These are phyloP conservation scores for Vultur gryphus DNA, from an alignment of 2,797 vertebrate species.

Conservation along the genomic window DNA sequence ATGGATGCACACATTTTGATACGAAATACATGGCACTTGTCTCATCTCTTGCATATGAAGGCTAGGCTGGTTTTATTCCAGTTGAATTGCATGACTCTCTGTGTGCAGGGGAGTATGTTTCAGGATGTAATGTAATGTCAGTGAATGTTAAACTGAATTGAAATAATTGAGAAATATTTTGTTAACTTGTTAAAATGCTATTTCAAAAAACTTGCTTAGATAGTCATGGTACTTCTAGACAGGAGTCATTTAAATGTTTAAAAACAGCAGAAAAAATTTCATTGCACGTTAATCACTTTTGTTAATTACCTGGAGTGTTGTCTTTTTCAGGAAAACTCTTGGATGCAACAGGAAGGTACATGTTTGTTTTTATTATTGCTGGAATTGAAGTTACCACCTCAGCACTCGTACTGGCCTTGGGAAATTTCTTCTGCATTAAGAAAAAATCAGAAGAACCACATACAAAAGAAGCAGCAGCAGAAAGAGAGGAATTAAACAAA, in stretches of 20 bases:
- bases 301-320: background rate
- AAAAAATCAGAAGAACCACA: slow-evolving; percentile 63
- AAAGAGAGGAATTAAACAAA: slow-evolving; percentile 73
- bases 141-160: background rate
- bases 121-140: background rate
- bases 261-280: background rate
- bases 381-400: slow-evolving; percentile 86
- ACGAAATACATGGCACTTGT: background rate
- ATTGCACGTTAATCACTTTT: background rate
- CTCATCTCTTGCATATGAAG: background rate
- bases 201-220: background rate
- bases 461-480: slow-evolving; percentile 66
- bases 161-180: background rate
- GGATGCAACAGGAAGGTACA: slow-evolving; percentile 84
- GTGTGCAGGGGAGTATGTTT: background rate
- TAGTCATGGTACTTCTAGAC: background rate
- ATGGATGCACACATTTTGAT: background rate
- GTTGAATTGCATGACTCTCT: background rate
- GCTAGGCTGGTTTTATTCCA: background rate
- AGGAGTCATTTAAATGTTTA: background rate
- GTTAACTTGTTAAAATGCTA: background rate
- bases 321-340: slow-evolving; percentile 80
- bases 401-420: slow-evolving; percentile 80
- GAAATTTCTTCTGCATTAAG: slow-evolving; percentile 84
- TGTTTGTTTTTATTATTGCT: slow-evolving; percentile 89